Evolutionary conservation across 2,888 invertebrate genomes (phyloP), one percentile per base, ranked within the genome.

Genomic region (Torymus tubicola): DNA sequence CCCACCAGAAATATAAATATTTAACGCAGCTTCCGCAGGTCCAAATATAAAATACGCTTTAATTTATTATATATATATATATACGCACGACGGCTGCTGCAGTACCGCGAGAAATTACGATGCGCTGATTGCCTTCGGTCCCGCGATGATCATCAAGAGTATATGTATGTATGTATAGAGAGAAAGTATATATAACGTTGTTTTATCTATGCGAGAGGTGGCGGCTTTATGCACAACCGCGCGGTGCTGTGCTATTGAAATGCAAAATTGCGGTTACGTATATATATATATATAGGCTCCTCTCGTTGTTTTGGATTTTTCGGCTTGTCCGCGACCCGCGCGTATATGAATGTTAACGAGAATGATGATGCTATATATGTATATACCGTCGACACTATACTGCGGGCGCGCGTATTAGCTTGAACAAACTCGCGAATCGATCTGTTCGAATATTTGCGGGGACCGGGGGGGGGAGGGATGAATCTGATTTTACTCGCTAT

Each of bases 1-100:
- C 11, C 50, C n/a, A n/a, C 50, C 31, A 11, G 24, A 14, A 18
- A 21, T 69, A 81, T 78, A 81, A 75, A 81, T 81, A 78, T 78
- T 81, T 78, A 78, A 67, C 75, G 70, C 60, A 57, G 75, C 58
- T 70, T 18, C 24, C 58, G 21, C 69, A 8, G 70, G 16, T 11
- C 21, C 55, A 69, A 71, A 71, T 75, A 71, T 75, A 71, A 81
- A 74, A 78, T 64, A 16, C 65, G 55, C 64, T 18, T 52, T 53
- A 71, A 81, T 77, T 77, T 77, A 73, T 81, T 63, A 68, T 13
- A 53, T 21, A 21, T 21, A 21, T 21, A 21, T 13, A 53, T 21
- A 21, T 21, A 21, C 2, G 2, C 21, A n/a, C 21, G 52, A 12
- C 10, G 21, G 21, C 21, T 2, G 21, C 2, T 21, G 2, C 24